Base-by-base conservation (phyloP, 2,113 vertebrate species). In the Eolophus roseicapilla region DNA sequence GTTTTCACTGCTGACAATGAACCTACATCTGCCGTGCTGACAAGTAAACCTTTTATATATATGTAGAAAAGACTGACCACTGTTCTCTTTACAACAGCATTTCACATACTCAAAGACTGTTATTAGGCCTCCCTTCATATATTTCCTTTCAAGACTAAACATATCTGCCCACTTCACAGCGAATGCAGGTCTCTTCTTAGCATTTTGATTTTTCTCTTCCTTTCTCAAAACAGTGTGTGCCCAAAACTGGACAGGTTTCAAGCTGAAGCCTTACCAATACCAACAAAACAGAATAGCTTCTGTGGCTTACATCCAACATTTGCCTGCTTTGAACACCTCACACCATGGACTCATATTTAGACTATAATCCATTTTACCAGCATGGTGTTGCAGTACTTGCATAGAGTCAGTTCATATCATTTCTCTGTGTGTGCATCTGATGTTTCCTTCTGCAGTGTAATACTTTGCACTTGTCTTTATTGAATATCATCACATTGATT, bases 401-500 rank as follows among this genome's bases (percentile, higher is more conserved):
- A 57, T 24, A 53, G 57, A 37, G 21, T 43, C 57, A 65, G 35
- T 62, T 85, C 15, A 12, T 59, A 64, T 16, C 1, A 52, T 69
- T 89, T 86, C 82, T 64, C 43, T 28, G 11, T 57, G 29, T n/a
- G 35, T 62, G 19, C 10, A 29, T 85, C 82, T 90, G 59, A 59
- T 79, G 81, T 79, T 82, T 75, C 73, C 62, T 87, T 89, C 65
- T 94, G 83, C 69, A 62, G 21, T 31, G 29, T 41, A 92, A 91
- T 62, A 87, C 52, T 91, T 60, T 37, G 43, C 84, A 87, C 57
- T 95, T 69, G 79, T 70, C 68, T 92, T 64, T 81, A 92, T 33
- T 94, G 59, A 95, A 91, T 85, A 80, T 73, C 78, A 94, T 77
- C 67, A 59, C 79, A 95, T 69, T 74, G 82, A 95, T 90, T 95